phyloP scores from a whole-genome alignment of 2,113 vertebrate genomes.

The Alces alces region DNA sequence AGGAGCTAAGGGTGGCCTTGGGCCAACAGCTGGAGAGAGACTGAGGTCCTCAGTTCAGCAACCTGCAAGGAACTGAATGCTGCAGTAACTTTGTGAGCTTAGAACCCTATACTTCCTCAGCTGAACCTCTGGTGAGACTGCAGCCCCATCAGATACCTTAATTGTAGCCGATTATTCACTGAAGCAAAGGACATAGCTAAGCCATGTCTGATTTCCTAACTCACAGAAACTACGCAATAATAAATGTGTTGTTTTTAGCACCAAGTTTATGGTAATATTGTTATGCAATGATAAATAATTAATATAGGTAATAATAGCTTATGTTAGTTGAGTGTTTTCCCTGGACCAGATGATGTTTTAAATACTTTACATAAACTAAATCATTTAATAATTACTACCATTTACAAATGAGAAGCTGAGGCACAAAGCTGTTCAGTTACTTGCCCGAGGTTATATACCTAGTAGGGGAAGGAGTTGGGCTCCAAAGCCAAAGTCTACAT shows the following conservation, averaged over 20 bases:
- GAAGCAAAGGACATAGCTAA: background rate
- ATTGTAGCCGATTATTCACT: background rate
- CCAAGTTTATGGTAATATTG: background rate
- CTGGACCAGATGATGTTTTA: background rate
- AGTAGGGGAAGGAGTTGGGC: background rate
- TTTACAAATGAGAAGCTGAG: background rate
- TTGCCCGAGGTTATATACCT: background rate
- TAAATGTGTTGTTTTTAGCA: background rate
- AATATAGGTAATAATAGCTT: background rate
- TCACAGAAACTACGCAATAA: background rate
- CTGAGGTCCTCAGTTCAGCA: background rate
- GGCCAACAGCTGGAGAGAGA: background rate
- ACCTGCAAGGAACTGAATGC: background rate
- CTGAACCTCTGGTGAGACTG: background rate
- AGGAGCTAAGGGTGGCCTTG: background rate
- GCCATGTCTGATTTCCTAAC: background rate
- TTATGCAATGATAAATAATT: background rate
- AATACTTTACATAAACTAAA: background rate
- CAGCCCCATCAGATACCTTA: background rate
- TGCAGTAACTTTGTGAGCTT: background rate
- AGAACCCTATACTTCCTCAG: background rate
- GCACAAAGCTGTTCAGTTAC: background rate
- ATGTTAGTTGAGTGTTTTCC: background rate
- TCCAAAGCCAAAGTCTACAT: background rate
- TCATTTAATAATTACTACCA: background rate